phyloP scores from a whole-genome alignment of 2,797 vertebrate species.

The Characodon lateralis region DNA sequence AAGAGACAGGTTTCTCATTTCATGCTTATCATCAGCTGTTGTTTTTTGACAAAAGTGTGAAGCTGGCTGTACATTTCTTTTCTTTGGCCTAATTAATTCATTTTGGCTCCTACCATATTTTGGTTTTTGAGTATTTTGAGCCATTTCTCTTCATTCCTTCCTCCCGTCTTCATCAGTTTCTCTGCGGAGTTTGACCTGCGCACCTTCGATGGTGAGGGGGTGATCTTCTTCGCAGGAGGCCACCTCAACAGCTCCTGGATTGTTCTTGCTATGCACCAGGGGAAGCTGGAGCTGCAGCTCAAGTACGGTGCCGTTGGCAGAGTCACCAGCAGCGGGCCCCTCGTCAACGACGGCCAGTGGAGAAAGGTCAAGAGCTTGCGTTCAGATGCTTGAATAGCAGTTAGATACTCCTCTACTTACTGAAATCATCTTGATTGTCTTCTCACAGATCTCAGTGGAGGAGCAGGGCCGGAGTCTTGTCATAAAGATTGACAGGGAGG shows the following conservation, averaged over 20 bases:
- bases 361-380: slow-evolving; percentile 84
- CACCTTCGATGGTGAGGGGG: slow-evolving; percentile 93
- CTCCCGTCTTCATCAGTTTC: slow-evolving; percentile 78
- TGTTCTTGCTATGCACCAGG: slow-evolving; percentile 88
- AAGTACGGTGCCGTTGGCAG: slow-evolving; percentile 87
- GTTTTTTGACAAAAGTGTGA: neutral
- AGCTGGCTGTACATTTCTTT: neutral
- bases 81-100: neutral
- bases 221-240: slow-evolving; percentile 96
- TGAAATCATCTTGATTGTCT: neutral
- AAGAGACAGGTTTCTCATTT: slow-evolving; percentile 48
- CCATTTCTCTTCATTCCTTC: neutral
- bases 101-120: neutral
- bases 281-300: slow-evolving; percentile 93
- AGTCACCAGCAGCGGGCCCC: slow-evolving; percentile 91
- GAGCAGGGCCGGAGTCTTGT: slow-evolving; percentile 91
- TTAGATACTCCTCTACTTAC: neutral
- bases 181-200: slow-evolving; percentile 96
- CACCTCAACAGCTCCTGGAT: slow-evolving; percentile 92
- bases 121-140: neutral
- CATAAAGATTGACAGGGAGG: slow-evolving; percentile 94
- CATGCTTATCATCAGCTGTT: neutral
- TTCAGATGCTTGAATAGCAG: neutral
- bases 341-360: slow-evolving; percentile 93
- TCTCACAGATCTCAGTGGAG: slow-evolving; percentile 91